Evolutionary conservation across 1,140 invertebrate species (phyloP).

Genomic region (Sitophilus oryzae): DNA sequence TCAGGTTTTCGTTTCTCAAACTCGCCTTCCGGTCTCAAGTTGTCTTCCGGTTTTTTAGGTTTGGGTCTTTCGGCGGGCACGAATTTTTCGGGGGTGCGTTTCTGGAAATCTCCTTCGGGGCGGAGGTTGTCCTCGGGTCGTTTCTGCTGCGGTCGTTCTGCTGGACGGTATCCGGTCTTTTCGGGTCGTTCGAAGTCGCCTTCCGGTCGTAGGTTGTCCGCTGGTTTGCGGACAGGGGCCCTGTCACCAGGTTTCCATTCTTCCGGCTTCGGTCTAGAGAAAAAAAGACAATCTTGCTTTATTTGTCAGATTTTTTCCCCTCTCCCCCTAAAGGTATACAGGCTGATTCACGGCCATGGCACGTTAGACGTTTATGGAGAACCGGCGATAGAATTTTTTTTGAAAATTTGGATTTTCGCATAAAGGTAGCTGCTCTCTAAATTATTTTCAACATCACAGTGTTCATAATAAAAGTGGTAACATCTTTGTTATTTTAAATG

Average conservation of each 20-base stretch:
- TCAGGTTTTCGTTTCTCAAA: conserved; percentile 49
- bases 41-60: conserved; percentile 56
- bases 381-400: no score
- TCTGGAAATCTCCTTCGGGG: conserved; percentile 53
- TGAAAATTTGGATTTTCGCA: no score
- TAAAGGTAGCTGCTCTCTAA: no score
- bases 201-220: conserved; percentile 52
- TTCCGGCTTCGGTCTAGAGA: conserved; percentile 21
- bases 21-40: conserved; percentile 56
- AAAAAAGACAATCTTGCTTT: conserved; percentile 42
- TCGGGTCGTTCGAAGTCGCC: conserved; percentile 53
- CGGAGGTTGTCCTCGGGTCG: conserved; percentile 53
- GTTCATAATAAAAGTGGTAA: no score
- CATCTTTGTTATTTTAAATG: no score
- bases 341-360: no score
- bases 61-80: conserved; percentile 51
- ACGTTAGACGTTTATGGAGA: no score
- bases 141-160: conserved; percentile 47
- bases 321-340: no score
- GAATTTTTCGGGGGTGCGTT: conserved; percentile 36
- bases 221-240: conserved; percentile 43
- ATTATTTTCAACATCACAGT: no score
- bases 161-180: conserved; percentile 44
- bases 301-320: no score
- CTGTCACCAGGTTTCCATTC: conserved; percentile 46